Base-by-base conservation (phyloP, 2,797 vertebrate genomes). In the Leontocebus nigricollis region DNA sequence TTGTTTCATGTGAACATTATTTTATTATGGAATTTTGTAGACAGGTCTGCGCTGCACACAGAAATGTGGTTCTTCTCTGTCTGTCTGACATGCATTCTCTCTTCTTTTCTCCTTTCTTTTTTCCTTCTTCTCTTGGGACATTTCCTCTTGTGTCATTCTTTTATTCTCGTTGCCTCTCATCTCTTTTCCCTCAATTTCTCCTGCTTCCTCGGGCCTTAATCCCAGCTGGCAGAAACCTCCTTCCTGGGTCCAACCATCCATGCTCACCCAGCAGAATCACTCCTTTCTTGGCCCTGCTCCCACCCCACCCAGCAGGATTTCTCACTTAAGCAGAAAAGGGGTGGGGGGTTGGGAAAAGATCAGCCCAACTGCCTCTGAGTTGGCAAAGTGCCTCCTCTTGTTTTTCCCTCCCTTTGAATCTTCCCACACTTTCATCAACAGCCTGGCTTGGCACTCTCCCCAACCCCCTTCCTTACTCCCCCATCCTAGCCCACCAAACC, bases 341-440 rank as follows among this genome's bases (percentile, higher is more conserved):
- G 19, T 19, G 10, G 41, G 20, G 41, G 57, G 20, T 72, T 72
- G 67, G 36, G 15, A 22, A 24, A 17, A 15, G 39, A 90, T 88
- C 75, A 83, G 48, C 90, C 93, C 95, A 84, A 88, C 76, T 88
- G 93, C 89, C 92, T 97, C 90, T 88, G 85, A 64, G 79, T 67
- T 97, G 97, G 96, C 97, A 57, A 20, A 22, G 70, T 77, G 96
- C 96, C 97, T 92, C 86, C 81, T 77, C 94, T 91, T 88, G 93
- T 89, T 90, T 61, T 48, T 50, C 48, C n/a, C 36, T 91, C 73
- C 46, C 50, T 39, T 89, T 83, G 87, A 79, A 55, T 91, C 97
- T 97, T 97, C 97, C 97, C 97, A 97, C 97, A 97, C 88, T 97
- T 80, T 82, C 96, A 79, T 90, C 92, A 67, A n/a, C 93, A 91